Conservation (phyloP, 2,797 vertebrate genomes). For the Meriones psammophilus region DNA sequence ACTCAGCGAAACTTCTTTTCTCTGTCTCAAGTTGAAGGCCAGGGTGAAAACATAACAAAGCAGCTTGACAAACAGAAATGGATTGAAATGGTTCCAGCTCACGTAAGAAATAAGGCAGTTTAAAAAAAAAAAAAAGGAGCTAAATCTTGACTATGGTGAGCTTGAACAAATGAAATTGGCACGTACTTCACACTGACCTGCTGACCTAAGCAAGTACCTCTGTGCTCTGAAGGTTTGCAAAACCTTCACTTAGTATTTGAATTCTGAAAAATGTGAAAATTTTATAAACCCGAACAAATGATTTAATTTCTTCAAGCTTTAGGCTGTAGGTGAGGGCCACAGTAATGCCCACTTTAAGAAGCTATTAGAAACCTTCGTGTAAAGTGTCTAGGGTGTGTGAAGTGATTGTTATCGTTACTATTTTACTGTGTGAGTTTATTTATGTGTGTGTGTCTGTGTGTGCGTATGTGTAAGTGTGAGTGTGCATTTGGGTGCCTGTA, state of each 20-base stretch:
- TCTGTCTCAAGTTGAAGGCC: no score
- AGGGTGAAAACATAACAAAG: no score
- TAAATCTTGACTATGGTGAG: neutral
- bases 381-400: neutral
- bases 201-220: neutral
- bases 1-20: no score
- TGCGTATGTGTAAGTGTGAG: neutral
- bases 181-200: neutral
- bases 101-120: neutral
- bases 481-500: neutral
- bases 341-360: neutral
- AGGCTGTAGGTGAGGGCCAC: neutral
- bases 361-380: neutral
- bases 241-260: neutral
- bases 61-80: neutral
- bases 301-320: neutral
- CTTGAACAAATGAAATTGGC: neutral
- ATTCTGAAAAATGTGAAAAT: neutral
- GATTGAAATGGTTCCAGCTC: neutral
- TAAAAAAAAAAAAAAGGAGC: neutral
- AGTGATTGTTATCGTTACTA: neutral
- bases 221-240: neutral
- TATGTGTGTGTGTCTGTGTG: neutral
- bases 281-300: neutral
- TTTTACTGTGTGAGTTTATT: neutral